Base-by-base conservation (phyloP, 2,888 invertebrate genomes). In the Yponomeuta cagnagella region DNA sequence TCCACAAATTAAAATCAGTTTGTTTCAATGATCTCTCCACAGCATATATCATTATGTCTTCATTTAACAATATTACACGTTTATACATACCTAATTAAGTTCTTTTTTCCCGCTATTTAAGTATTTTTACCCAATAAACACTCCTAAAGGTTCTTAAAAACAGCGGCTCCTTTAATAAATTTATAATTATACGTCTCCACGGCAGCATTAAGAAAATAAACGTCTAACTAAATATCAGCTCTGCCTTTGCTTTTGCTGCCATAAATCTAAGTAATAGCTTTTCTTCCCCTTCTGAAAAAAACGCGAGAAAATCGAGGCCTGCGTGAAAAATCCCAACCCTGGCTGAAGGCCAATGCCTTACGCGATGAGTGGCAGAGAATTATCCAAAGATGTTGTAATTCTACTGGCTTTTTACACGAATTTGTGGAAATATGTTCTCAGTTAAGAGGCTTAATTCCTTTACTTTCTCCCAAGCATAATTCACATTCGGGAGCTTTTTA, bases 231-330 rank as follows among this genome's bases (percentile, higher is more conserved):
- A 68, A 69, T 70, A 68, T n/a, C 48, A 72, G 72, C 74, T 77
- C 70, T 74, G 79, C 83, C 82, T 83, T 80, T 75, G 80, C 77
- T 73, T 76, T 74, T 75, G 80, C 82, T 81, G 81, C 80, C 81
- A 88, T 90, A 90, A 89, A 90, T 89, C 88, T 88, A 84, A 84
- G 83, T 87, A 90, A 90, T 88, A 84, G 83, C 84, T 81, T 83
- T 87, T 82, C 83, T 86, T 81, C 79, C 77, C 73, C 72, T 73
- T 70, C 68, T n/a, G 69, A 43, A 69, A 58, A 70, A 58, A 66
- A 76, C 76, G 74, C 75, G 75, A 75, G 82, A 86, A 86, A 87
- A 87, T 80, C 81, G 82, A 83, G 81, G 83, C 84, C 84, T 80
- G 80, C 81, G 77, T 76, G 79, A 85, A 83, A 85, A 79, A 79